These are phyloP conservation scores for Subanguina moxae DNA, from an alignment of 1,140 invertebrate genomes.

Conservation along the genomic window DNA sequence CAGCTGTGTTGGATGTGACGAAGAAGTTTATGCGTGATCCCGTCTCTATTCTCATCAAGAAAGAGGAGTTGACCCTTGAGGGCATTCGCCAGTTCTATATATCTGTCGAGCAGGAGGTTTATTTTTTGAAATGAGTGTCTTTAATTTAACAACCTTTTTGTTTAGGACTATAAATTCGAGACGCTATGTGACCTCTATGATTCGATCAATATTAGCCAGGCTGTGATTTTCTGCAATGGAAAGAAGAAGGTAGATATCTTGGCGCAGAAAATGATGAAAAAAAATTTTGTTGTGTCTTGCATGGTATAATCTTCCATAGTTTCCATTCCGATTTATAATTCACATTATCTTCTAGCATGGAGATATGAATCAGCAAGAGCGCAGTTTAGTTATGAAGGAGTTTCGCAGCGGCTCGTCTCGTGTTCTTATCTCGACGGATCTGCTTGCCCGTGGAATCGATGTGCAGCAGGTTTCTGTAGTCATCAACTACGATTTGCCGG, in stretches of 20 bases:
- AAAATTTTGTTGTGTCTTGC: slow-evolving; percentile 95
- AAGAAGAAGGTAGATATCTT: slow-evolving; percentile 92
- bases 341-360: slow-evolving; percentile 73
- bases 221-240: slow-evolving; percentile 99
- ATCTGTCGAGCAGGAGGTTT: slow-evolving; percentile 85
- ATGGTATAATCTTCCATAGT: too few species aligned
- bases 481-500: slow-evolving; percentile 97
- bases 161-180: slow-evolving; percentile 99
- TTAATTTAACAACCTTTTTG: slow-evolving; percentile 60
- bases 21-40: slow-evolving; percentile 94
- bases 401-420: slow-evolving; percentile 93
- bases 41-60: slow-evolving; percentile 91
- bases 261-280: slow-evolving; percentile 87
- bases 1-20: slow-evolving; percentile 93
- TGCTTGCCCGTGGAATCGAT: slow-evolving; percentile 93
- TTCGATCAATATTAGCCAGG: slow-evolving; percentile 95
- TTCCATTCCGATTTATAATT: too few species aligned
- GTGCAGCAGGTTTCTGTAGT: slow-evolving; percentile 97
- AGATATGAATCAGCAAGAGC: slow-evolving; percentile 96
- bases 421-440: slow-evolving; percentile 93
- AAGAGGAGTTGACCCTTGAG: slow-evolving; percentile 96
- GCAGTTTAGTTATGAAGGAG: slow-evolving; percentile 96
- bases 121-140: too few species aligned
- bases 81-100: slow-evolving; percentile 99
- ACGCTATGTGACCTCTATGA: slow-evolving; percentile 97